phyloP scores from a whole-genome alignment of 2,797 vertebrate genomes.

The Lepilemur ruficaudatus region DNA sequence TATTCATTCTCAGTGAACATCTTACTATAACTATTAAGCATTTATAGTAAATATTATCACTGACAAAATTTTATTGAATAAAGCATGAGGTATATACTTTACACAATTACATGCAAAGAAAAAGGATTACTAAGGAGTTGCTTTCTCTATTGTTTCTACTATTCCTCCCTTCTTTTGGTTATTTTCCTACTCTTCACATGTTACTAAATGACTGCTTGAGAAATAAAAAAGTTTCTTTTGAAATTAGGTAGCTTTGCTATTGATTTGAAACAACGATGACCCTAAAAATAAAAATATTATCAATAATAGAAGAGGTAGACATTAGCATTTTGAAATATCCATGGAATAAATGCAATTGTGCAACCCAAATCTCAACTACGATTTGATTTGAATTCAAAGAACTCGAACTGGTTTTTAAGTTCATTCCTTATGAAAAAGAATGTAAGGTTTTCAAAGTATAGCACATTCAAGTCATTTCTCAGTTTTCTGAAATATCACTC shows the following conservation, averaged over 20 bases:
- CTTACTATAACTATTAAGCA: not conserved
- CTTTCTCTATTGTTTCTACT: not conserved
- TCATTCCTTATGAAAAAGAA: not conserved
- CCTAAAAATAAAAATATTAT: not conserved
- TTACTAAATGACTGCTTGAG: not conserved
- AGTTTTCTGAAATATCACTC: not conserved
- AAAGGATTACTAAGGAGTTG: not conserved
- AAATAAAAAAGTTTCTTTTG: not conserved
- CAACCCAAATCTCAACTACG: not conserved
- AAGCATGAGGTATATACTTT: not conserved
- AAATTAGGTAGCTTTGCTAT: not conserved
- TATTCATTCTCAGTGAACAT: not conserved
- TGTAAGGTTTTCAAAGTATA: not conserved
- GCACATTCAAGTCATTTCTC: not conserved
- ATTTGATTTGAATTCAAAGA: constrained; percentile 8
- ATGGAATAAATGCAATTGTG: not conserved
- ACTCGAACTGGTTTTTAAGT: not conserved
- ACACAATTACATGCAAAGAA: not conserved
- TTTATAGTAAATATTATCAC: not conserved
- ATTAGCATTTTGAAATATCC: not conserved
- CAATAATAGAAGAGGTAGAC: not conserved
- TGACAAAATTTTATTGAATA: constrained; percentile 11
- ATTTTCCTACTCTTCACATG: not conserved
- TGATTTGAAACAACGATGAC: not conserved
- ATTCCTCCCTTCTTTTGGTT: not conserved